Percentiles rank a stretch among this genome's conserved stretches.
phyloP scores from a whole-genome alignment of 2,888 invertebrate species.

The Coelinius sp. region DNA sequence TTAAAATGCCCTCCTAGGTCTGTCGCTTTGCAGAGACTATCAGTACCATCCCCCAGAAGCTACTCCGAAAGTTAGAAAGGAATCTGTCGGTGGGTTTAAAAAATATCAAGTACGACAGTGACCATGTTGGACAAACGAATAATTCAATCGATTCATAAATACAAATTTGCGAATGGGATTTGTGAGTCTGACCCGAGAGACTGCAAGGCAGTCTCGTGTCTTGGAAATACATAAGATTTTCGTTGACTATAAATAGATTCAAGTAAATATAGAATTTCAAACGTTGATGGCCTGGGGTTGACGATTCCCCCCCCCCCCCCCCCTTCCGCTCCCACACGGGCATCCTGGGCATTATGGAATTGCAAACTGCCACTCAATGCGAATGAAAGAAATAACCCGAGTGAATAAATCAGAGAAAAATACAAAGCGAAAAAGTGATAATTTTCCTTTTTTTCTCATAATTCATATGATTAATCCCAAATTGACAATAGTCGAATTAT shows the following conservation, averaged over 20 bases:
- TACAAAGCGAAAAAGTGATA: no score
- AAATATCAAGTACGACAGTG: background rate
- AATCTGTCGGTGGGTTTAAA: no score
- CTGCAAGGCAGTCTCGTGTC: slow-evolving; percentile 37
- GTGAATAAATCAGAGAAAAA: background rate
- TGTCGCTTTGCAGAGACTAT: no score
- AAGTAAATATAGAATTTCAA: slow-evolving; percentile 36
- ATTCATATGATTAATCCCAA: no score
- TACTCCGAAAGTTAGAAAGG: no score
- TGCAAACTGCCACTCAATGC: slow-evolving; percentile 23
- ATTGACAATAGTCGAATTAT: no score
- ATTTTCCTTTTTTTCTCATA: no score
- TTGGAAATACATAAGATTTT: slow-evolving; percentile 37
- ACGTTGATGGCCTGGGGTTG: slow-evolving; percentile 33
- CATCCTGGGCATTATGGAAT: slow-evolving; percentile 38
- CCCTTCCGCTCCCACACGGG: no score
- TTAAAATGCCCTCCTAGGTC: no score
- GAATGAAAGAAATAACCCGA: background rate
- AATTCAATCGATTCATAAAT: background rate
- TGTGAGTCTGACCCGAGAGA: slow-evolving; percentile 18
- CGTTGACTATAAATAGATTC: slow-evolving; percentile 31
- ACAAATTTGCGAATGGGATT: background rate
- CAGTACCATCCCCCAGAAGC: no score
- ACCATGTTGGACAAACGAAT: no score
- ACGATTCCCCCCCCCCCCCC: slow-evolving; percentile 18